Percentiles rank a stretch among this genome's conserved stretches.
These are phyloP conservation scores for Drosophila setosimentum DNA, from an alignment of 2,888 invertebrate species.

Conservation along the genomic window DNA sequence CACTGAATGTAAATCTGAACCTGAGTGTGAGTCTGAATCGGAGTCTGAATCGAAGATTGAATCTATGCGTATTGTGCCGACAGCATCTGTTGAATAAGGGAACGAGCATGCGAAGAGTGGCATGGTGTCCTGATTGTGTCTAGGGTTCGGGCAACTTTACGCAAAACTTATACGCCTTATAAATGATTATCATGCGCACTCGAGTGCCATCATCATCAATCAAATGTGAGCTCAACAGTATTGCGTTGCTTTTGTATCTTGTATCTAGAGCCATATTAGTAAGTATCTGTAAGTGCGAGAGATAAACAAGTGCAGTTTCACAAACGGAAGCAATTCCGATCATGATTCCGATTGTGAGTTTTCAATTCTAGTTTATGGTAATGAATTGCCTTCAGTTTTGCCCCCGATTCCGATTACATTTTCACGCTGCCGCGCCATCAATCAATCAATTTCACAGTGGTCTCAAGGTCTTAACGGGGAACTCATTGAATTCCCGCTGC, in stretches of 20 bases:
- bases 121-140: slow-evolving; percentile 10
- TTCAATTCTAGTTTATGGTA: slow-evolving; percentile 61
- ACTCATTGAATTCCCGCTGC: slow-evolving; percentile 63
- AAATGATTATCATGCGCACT: slow-evolving; percentile 72
- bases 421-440: slow-evolving; percentile 51
- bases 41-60: slow-evolving; percentile 1
- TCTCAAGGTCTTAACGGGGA: slow-evolving; percentile 58
- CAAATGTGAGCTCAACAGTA: slow-evolving; percentile 64
- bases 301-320: slow-evolving; percentile 35
- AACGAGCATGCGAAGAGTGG: not conserved
- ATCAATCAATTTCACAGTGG: slow-evolving; percentile 60
- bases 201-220: slow-evolving; percentile 69
- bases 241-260: slow-evolving; percentile 18
- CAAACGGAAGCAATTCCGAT: slow-evolving; percentile 15
- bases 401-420: slow-evolving; percentile 36
- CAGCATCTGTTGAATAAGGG: slow-evolving; percentile 4
- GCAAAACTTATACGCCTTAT: slow-evolving; percentile 64
- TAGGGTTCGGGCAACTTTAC: slow-evolving; percentile 15
- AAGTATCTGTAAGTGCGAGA: slow-evolving; percentile 7
- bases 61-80: slow-evolving; percentile 33
- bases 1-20: slow-evolving; percentile 30
- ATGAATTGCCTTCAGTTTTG: slow-evolving; percentile 55
- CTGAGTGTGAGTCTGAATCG: not conserved
- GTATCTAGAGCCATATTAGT: slow-evolving; percentile 6
- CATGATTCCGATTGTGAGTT: not conserved